Evolutionary conservation across 1,140 invertebrate species (phyloP).

Genomic region (Heliconius congener): DNA sequence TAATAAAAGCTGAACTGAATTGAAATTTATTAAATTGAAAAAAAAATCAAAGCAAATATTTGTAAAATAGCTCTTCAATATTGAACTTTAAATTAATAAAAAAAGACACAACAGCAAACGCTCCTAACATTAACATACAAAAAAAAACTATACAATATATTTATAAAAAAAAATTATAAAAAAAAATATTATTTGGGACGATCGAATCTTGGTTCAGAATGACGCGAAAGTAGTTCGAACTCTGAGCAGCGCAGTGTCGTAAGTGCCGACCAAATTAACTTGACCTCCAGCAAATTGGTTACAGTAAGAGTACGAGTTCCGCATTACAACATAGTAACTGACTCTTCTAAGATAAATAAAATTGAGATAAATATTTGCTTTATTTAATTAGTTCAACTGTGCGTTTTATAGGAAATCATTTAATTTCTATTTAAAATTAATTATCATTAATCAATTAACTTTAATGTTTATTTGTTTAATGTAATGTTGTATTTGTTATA

Average conservation of each 20-base stretch:
- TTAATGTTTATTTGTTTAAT: no score
- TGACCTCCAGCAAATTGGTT: constrained; percentile 54
- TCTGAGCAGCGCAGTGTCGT: constrained; percentile 68
- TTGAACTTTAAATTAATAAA: background rate
- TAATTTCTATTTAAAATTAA: background rate
- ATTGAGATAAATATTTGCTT: background rate
- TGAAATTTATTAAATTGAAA: background rate
- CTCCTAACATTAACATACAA: background rate
- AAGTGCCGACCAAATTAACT: constrained; percentile 55
- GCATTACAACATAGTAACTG: constrained; percentile 13
- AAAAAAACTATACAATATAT: background rate
- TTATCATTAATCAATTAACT: background rate
- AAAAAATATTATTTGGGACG: constrained; percentile 20
- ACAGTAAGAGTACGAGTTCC: constrained; percentile 19
- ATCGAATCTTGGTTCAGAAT: constrained; percentile 41
- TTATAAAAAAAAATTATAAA: background rate
- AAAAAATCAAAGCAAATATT: no score
- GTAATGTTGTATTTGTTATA: no score
- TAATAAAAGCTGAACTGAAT: background rate
- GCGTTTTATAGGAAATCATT: background rate
- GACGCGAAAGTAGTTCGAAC: constrained; percentile 75
- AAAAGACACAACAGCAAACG: background rate
- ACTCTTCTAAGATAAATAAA: constrained; percentile 2
- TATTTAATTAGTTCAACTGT: background rate
- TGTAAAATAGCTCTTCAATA: no score